These are phyloP conservation scores for Pitta sordida DNA, from an alignment of 2,113 vertebrate species.

Conservation along the genomic window DNA sequence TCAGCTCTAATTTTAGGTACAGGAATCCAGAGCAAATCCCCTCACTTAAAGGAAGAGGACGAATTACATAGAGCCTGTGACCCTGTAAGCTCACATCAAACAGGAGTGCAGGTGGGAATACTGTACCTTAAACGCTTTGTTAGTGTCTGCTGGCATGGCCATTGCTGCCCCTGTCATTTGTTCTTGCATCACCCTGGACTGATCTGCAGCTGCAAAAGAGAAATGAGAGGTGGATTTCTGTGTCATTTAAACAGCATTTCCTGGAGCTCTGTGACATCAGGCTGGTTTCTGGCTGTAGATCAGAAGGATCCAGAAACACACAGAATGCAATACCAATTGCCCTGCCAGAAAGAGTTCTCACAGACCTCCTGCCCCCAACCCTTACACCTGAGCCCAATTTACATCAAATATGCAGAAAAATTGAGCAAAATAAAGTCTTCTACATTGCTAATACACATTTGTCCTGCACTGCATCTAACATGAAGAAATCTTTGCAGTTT, in stretches of 20 bases:
- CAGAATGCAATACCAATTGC: not conserved
- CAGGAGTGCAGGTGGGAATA: not conserved
- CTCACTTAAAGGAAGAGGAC: not conserved
- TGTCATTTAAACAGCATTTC: not conserved
- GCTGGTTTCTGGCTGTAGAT: not conserved
- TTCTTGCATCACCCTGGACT: constrained; percentile 97
- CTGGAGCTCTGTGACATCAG: not conserved
- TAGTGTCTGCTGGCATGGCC: constrained; percentile 98
- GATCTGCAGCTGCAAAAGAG: constrained; percentile 85
- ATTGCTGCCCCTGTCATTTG: constrained; percentile 98
- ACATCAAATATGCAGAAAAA: not conserved
- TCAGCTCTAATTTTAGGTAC: constrained; percentile 22
- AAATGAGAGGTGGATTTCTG: not conserved
- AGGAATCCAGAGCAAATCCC: not conserved
- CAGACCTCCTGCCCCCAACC: not conserved
- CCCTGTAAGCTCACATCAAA: not conserved
- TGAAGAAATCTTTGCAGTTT: not conserved
- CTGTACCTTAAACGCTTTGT: constrained; percentile 97
- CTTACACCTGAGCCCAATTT: not conserved
- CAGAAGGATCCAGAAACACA: not conserved
- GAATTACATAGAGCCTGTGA: not conserved
- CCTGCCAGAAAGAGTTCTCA: not conserved
- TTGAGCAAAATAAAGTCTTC: not conserved
- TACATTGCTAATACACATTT: not conserved
- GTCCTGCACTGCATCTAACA: not conserved